Base-by-base conservation (phyloP, 2,888 invertebrate genomes). In the Drosophila subquinaria region DNA sequence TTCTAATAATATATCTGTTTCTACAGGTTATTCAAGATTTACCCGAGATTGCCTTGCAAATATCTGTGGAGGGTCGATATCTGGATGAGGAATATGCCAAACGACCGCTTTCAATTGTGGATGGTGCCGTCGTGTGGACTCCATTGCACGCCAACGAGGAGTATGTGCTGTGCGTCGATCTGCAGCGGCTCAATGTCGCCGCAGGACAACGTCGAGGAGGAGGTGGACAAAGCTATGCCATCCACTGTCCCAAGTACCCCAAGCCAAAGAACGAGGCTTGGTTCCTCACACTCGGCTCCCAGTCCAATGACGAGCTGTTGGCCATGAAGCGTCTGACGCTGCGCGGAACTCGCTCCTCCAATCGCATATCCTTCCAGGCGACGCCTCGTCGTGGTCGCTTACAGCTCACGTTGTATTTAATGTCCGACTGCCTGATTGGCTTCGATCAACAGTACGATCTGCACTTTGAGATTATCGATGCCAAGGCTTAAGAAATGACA, bases 181-280 rank as follows among this genome's bases (percentile, higher is more conserved):
- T 94, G 81, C 93, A 92, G 38, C 94, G 95, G 40, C 60, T 85
- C 4, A 94, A 94, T 88, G 94, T 94, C 51, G 93, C 93, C 52
- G 93, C 93, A 15, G 89, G 71, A 9, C 79, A 81, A 38, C 93
- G 94, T 57, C 92, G 77, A 35, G 20, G 20, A 20, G 20, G 27
- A 9, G 67, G 50, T 0, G 73, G 76, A 1, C 62, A 74, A 10
- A 57, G 64, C 86, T 94, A 94, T 82, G 96, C 96, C 17, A 97
- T 96, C n/a, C 93, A 96, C 71, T 96, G 97, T 69, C 97, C 97
- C 0, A 95, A 95, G 72, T 99, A 98, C 94, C 96, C 97, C 1
- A 98, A 98, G 92, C 95, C 96, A 40, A 99, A 99, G 93, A 97
- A 97, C 90, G 99, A 99, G 92, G 97, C 98, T 63, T 99, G 99